Conservation (phyloP, 2,888 invertebrate genomes). For the Heterodera filipjevi region DNA sequence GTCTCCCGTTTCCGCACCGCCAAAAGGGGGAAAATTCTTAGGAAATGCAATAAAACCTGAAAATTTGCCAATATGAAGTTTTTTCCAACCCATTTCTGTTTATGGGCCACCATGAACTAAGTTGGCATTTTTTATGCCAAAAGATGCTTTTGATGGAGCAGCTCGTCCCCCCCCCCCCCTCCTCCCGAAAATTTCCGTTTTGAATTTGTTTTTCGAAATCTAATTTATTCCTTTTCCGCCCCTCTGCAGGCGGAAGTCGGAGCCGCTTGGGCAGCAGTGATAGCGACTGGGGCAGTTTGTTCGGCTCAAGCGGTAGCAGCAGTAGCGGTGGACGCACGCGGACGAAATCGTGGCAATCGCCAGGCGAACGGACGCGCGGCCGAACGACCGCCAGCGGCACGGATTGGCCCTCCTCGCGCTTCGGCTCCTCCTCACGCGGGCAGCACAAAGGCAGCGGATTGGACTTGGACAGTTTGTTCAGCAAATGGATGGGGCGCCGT, state of each 20-base stretch:
- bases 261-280: conserved; percentile 16
- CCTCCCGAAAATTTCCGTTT: too few relatives aligned
- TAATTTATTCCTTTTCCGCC: too few relatives aligned
- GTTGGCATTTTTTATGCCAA: too few relatives aligned
- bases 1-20: too few relatives aligned
- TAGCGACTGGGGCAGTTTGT: conserved; percentile 23
- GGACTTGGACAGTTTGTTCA: conserved; percentile 1
- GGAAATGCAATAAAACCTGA: too few relatives aligned
- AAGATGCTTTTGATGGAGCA: too few relatives aligned
- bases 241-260: not conserved
- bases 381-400: not conserved
- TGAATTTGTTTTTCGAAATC: not conserved
- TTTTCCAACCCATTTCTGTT: too few relatives aligned
- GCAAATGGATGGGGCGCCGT: conserved; percentile 4
- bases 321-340: not conserved
- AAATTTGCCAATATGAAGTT: too few relatives aligned
- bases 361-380: not conserved
- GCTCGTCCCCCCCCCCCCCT: too few relatives aligned
- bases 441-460: not conserved
- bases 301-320: too few relatives aligned
- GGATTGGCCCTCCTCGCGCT: conserved; percentile 14
- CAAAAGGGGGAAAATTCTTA: too few relatives aligned
- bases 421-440: not conserved
- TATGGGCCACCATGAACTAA: too few relatives aligned
- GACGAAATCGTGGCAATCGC: not conserved